phyloP scores from a whole-genome alignment of 2,797 vertebrate species.

The Eospalax fontanierii region DNA sequence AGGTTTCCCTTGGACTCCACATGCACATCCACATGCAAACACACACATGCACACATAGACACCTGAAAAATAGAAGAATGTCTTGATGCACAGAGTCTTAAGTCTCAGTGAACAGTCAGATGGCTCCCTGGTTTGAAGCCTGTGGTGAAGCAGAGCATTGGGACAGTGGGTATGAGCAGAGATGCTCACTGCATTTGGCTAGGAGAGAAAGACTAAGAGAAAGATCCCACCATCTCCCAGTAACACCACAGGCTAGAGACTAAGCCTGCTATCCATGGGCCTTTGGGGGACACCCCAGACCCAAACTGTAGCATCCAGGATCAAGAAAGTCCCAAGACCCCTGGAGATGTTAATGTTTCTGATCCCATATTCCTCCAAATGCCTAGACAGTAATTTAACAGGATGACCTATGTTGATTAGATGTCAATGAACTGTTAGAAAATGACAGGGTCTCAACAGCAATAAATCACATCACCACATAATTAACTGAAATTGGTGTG shows the following conservation, averaged over 20 bases:
- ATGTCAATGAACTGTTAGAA: constrained; percentile 71
- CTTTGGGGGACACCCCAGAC: not conserved
- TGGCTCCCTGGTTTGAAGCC: too few relatives aligned
- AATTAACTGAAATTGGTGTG: constrained; percentile 66
- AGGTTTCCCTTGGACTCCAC: not conserved
- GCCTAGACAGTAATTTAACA: constrained; percentile 58
- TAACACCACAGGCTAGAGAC: not conserved
- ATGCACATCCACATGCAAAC: too few relatives aligned
- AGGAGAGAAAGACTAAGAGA: not conserved
- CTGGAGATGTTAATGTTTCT: not conserved
- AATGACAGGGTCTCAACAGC: constrained; percentile 72
- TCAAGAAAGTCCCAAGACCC: not conserved
- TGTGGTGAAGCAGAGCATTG: not conserved
- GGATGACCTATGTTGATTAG: constrained; percentile 71
- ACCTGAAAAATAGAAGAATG: not conserved
- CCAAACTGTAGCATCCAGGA: not conserved
- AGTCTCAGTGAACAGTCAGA: not conserved
- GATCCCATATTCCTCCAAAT: not conserved
- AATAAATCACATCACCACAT: constrained; percentile 66
- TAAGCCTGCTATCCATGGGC: not conserved
- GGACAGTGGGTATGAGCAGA: not conserved
- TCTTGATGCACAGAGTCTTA: not conserved
- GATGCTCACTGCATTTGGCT: not conserved
- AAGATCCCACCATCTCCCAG: not conserved
- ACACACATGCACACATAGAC: too few relatives aligned